Conservation (phyloP, 2,113 vertebrate genomes). For the Pantherophis guttatus region DNA sequence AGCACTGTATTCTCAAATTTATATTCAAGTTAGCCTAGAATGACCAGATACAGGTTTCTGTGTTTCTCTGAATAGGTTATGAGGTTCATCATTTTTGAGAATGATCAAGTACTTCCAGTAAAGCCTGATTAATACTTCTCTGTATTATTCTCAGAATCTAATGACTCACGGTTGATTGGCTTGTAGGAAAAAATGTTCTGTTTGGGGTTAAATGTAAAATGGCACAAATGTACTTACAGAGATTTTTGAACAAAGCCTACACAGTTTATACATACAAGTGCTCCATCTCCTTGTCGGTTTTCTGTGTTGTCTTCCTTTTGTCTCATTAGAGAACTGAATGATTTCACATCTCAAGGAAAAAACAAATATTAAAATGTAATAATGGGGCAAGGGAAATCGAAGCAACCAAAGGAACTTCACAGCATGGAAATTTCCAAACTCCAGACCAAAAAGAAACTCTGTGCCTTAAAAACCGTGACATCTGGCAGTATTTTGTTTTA, state of each 20-base stretch:
- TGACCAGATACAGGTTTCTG: not conserved
- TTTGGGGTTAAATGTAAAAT: not conserved
- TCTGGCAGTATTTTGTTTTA: conserved; percentile 19
- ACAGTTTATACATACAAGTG: not conserved
- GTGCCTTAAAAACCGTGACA: not conserved
- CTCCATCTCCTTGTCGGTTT: not conserved
- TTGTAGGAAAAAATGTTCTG: not conserved
- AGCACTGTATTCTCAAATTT: not conserved
- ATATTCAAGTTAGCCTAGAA: not conserved
- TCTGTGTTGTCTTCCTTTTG: not conserved
- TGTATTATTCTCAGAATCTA: not conserved
- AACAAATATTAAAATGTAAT: not conserved
- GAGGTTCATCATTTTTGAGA: not conserved
- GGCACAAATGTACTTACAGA: not conserved
- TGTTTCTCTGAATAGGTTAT: not conserved
- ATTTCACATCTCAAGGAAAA: not conserved
- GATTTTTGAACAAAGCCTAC: not conserved
- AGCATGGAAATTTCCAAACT: conserved; percentile 1
- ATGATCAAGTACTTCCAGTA: not conserved
- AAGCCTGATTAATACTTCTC: not conserved
- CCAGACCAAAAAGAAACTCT: not conserved
- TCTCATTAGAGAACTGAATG: not conserved
- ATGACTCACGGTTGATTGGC: not conserved
- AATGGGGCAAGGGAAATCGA: not conserved
- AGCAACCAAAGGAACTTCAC: not conserved